A percentile compares a stretch with the other conserved stretches of the same genome.
Conservation (phyloP, 92 coral and sea anemone genomes). For the Paramuricea clavata region DNA sequence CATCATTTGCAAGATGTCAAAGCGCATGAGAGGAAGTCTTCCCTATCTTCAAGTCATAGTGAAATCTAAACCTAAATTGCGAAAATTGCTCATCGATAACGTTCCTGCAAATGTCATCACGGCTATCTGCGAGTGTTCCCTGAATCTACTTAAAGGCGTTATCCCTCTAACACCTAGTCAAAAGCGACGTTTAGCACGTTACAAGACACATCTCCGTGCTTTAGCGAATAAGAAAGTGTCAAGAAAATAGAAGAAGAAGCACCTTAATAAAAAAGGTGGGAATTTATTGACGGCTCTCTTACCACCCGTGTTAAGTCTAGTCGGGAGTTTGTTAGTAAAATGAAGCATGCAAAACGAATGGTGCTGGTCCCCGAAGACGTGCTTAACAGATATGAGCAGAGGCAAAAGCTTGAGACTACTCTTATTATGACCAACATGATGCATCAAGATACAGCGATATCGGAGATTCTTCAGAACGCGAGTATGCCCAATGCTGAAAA, state of each 20-base stretch:
- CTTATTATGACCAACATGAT: constrained; percentile 16
- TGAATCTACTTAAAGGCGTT: background rate
- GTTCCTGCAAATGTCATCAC: background rate
- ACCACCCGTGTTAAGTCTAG: constrained; percentile 37
- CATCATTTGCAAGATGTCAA: background rate
- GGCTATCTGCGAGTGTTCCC: background rate
- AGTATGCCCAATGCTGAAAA: background rate
- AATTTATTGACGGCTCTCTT: constrained; percentile 11
- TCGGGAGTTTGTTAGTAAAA: constrained; percentile 3
- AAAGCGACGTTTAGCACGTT: background rate
- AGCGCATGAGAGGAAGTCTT: background rate
- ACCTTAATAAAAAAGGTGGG: constrained; percentile 46
- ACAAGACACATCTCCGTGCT: constrained; percentile 17
- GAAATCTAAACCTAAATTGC: background rate
- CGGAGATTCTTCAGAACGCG: background rate
- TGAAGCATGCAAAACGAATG: constrained; percentile 29
- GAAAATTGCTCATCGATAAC: background rate
- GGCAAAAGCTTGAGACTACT: constrained; percentile 33
- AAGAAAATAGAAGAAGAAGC: background rate
- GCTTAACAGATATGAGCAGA: constrained; percentile 23
- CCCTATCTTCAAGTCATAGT: constrained; percentile 1
- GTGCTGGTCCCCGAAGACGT: constrained; percentile 11
- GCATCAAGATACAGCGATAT: constrained; percentile 20
- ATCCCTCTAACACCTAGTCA: background rate
- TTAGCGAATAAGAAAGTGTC: constrained; percentile 31